Conservation (phyloP, 2,888 invertebrate genomes). For the Coelinius sp. region DNA sequence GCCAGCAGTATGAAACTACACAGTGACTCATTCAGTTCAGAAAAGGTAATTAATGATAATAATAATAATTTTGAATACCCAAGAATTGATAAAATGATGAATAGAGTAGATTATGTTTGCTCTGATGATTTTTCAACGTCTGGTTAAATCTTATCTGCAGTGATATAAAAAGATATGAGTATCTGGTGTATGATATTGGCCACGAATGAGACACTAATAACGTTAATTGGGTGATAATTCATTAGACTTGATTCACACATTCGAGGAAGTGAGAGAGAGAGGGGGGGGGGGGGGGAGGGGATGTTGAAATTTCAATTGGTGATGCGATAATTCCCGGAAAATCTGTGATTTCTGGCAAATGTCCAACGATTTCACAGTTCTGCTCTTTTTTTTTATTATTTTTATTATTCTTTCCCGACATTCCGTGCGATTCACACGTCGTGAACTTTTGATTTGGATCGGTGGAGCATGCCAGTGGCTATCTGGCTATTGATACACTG, state of each 20-base stretch:
- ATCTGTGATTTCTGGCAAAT: background rate
- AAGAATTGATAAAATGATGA: background rate
- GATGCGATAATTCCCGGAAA: background rate
- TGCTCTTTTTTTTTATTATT: background rate
- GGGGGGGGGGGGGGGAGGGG: background rate
- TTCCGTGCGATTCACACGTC: slow-evolving; percentile 13
- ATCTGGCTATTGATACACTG: background rate
- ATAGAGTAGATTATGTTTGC: background rate
- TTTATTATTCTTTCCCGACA: slow-evolving; percentile 10
- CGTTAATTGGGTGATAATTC: slow-evolving; percentile 15
- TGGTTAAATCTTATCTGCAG: slow-evolving; percentile 20
- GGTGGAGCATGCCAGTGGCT: background rate
- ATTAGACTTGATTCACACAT: background rate
- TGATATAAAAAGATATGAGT: slow-evolving; percentile 27
- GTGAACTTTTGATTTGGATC: background rate
- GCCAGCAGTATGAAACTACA: slow-evolving; percentile 88
- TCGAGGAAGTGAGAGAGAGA: background rate
- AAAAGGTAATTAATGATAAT: slow-evolving; percentile 73
- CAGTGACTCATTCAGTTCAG: slow-evolving; percentile 88
- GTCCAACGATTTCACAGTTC: slow-evolving; percentile 4
- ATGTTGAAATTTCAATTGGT: background rate
- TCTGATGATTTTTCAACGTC: background rate
- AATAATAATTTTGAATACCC: background rate
- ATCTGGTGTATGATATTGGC: background rate
- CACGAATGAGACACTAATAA: background rate